Conservation (phyloP, 2,797 vertebrate species). For the Pipistrellus pipistrellus region DNA sequence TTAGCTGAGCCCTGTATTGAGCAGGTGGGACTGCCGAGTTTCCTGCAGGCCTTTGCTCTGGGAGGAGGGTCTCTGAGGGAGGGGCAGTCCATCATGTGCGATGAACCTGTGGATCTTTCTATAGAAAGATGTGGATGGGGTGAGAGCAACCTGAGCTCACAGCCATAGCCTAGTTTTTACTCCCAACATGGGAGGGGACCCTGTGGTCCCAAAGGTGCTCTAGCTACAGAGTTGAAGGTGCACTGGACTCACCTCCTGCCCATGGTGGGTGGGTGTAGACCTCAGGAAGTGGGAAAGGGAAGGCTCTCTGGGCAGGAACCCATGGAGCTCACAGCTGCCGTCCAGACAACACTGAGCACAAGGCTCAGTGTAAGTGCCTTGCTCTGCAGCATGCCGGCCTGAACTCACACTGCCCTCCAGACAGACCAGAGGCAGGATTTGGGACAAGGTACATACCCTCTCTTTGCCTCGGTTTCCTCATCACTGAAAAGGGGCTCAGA, state of each 20-base stretch:
- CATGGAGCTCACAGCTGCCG: neutral
- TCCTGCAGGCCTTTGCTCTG: neutral
- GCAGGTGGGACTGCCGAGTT: neutral
- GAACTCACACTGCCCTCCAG: neutral
- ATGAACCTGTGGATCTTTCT: neutral
- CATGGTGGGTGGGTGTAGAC: neutral
- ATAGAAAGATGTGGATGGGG: neutral
- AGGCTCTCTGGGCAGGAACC: too few species aligned
- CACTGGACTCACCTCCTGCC: too few species aligned
- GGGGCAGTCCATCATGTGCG: neutral
- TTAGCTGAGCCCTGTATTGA: neutral
- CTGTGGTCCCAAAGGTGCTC: too few species aligned
- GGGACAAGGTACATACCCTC: accelerated
- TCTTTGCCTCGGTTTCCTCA: neutral
- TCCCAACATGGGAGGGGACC: accelerated
- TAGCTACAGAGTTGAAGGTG: accelerated
- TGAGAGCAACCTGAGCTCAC: neutral
- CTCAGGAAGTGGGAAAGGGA: too few species aligned
- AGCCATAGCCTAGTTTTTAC: neutral
- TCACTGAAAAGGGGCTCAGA: neutral
- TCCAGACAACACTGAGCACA: neutral
- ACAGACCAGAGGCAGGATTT: too few species aligned
- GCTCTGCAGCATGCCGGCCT: neutral
- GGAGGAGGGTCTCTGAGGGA: neutral
- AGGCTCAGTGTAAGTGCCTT: neutral